phyloP scores from a whole-genome alignment of 2,113 vertebrate genomes.

The Perccottus glenii region DNA sequence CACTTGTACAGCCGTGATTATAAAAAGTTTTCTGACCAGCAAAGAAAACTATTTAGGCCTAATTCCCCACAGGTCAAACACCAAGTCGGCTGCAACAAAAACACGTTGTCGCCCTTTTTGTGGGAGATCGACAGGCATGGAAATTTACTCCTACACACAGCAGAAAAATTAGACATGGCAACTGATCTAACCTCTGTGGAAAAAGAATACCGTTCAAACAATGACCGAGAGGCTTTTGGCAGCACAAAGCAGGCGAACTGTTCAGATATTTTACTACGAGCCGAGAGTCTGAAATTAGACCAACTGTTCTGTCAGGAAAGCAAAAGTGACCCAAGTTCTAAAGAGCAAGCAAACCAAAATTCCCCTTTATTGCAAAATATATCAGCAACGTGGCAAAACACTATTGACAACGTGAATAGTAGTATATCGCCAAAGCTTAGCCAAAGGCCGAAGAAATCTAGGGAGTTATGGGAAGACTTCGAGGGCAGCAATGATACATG shows the following conservation, averaged over 20 bases:
- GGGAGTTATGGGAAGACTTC: slow-evolving; percentile 67
- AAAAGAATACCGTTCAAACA: slow-evolving; percentile 77
- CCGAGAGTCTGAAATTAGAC: slow-evolving; percentile 79
- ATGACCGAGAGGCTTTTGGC: slow-evolving; percentile 79
- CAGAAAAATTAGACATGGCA: slow-evolving; percentile 82
- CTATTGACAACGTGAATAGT: slow-evolving; percentile 85
- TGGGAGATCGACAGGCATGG: slow-evolving; percentile 83
- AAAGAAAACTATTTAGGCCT: slow-evolving; percentile 28
- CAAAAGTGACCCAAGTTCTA: slow-evolving; percentile 75
- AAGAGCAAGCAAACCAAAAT: slow-evolving; percentile 79
- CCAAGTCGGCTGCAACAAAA: slow-evolving; percentile 78
- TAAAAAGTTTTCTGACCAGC: slow-evolving; percentile 30
- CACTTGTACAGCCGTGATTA: slow-evolving; percentile 34
- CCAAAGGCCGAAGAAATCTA: slow-evolving; percentile 66
- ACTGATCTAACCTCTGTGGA: slow-evolving; percentile 83
- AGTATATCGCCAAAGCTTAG: slow-evolving; percentile 86
- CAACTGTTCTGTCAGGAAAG: slow-evolving; percentile 77
- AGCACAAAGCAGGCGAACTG: slow-evolving; percentile 81
- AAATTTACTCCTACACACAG: slow-evolving; percentile 80
- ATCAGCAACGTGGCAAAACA: slow-evolving; percentile 86
- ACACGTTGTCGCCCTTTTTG: slow-evolving; percentile 77
- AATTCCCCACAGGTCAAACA: slow-evolving; percentile 77
- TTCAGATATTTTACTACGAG: slow-evolving; percentile 77
- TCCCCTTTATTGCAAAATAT: slow-evolving; percentile 73
- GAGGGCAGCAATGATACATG: slow-evolving; percentile 43